A percentile compares a stretch with the other conserved stretches of the same genome.
phyloP scores from a whole-genome alignment of 2,113 vertebrate species.

The Dasyprocta punctata region DNA sequence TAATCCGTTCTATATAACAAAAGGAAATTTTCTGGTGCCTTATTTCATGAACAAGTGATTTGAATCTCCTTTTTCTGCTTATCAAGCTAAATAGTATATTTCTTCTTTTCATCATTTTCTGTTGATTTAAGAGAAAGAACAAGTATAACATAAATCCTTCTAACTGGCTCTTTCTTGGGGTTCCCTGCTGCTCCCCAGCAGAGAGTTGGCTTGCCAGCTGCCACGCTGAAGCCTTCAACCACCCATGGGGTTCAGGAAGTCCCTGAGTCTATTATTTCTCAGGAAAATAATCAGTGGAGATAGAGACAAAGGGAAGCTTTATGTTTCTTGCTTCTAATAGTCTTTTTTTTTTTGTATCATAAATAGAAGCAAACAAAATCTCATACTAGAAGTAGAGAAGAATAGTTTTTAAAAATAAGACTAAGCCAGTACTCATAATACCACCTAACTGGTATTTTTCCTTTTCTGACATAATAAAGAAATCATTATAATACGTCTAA shows the following conservation, averaged over 20 bases:
- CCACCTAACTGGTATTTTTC: neutral
- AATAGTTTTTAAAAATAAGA: neutral
- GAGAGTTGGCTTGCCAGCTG: neutral
- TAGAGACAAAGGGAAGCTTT: neutral
- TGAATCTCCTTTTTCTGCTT: neutral
- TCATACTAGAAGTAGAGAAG: neutral
- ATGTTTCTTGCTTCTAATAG: neutral
- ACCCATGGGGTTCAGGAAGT: neutral
- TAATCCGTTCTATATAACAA: too few relatives aligned
- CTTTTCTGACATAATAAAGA: neutral
- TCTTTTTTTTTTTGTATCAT: neutral
- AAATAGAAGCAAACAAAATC: neutral
- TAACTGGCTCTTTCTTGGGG: neutral
- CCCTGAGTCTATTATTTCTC: neutral
- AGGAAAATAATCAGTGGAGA: neutral
- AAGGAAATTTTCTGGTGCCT: neutral
- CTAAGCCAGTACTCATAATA: accelerated
- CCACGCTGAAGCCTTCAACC: neutral
- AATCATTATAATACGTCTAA: neutral
- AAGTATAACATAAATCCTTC: slow-evolving; percentile 1
- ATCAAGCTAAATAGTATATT: neutral
- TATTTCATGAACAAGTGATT: neutral
- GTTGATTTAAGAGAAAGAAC: neutral
- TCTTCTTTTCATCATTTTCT: neutral
- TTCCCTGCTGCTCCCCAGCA: neutral